Conservation (phyloP, 2,797 vertebrate genomes). For the Serranus cabrilla region DNA sequence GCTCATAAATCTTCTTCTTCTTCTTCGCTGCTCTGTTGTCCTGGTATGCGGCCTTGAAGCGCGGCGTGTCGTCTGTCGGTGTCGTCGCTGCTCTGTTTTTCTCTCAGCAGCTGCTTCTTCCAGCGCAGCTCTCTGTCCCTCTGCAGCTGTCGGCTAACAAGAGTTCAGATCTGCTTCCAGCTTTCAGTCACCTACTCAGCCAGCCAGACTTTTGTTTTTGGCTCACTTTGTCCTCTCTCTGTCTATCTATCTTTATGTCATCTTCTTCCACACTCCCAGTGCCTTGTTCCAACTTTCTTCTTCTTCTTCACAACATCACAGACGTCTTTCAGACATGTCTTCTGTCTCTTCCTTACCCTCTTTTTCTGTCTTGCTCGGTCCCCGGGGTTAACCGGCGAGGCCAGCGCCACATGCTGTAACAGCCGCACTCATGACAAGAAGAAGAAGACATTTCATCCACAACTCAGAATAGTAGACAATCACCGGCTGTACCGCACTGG, state of each 20-base stretch:
- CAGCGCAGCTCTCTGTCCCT: slow-evolving; percentile 43
- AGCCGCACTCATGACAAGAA: slow-evolving; percentile 57
- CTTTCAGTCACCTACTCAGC: slow-evolving; percentile 50
- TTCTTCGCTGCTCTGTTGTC: background rate
- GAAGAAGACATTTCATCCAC: slow-evolving; percentile 51
- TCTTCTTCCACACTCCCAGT: background rate
- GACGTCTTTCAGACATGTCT: background rate
- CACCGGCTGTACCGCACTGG: slow-evolving; percentile 7
- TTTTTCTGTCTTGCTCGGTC: background rate
- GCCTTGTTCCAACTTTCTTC: background rate
- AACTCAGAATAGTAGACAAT: slow-evolving; percentile 52
- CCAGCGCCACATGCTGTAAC: slow-evolving; percentile 62
- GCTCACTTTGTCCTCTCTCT: slow-evolving; percentile 4
- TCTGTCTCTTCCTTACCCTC: background rate
- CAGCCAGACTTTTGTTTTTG: slow-evolving; percentile 2
- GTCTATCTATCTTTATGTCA: slow-evolving; percentile 35
- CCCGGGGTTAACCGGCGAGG: slow-evolving; percentile 34
- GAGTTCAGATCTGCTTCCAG: slow-evolving; percentile 65
- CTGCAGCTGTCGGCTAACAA: slow-evolving; percentile 74
- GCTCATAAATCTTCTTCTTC: slow-evolving; percentile 58
- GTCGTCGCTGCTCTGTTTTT: slow-evolving; percentile 47
- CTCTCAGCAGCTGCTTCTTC: slow-evolving; percentile 63
- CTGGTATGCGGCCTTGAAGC: slow-evolving; percentile 50
- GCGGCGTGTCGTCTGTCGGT: slow-evolving; percentile 30
- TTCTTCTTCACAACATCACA: background rate